phyloP scores from a whole-genome alignment of 2,113 vertebrate genomes.

The Strix aluco region DNA sequence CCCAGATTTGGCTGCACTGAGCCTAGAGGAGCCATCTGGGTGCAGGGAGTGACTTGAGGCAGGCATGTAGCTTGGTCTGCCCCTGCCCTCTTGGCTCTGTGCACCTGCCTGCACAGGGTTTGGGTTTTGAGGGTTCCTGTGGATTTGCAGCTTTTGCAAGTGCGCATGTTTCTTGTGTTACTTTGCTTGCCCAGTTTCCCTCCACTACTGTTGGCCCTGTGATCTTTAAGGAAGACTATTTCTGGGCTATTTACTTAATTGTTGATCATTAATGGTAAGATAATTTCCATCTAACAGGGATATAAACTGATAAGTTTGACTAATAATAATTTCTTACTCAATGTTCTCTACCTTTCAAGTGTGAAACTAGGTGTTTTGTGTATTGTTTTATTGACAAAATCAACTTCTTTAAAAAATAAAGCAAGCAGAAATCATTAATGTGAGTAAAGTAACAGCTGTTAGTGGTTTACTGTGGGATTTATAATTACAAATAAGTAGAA shows the following conservation, averaged over 20 bases:
- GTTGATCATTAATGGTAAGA: neutral
- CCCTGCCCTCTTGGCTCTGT: rapidly evolving
- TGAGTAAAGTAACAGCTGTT: neutral
- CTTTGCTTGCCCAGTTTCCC: neutral
- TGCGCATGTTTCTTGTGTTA: rapidly evolving
- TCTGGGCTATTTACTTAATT: neutral
- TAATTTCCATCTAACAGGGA: neutral
- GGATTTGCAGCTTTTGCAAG: neutral
- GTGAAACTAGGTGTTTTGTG: neutral
- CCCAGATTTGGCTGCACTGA: neutral
- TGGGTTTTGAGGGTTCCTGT: neutral
- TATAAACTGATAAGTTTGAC: neutral
- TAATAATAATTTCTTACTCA: neutral
- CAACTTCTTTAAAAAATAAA: neutral
- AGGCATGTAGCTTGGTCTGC: rapidly evolving
- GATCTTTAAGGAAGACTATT: neutral
- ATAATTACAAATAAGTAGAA: neutral
- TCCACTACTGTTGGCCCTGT: neutral
- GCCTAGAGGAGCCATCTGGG: rapidly evolving
- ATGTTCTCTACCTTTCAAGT: neutral
- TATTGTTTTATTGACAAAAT: neutral
- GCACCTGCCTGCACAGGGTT: rapidly evolving
- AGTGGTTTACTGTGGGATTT: neutral
- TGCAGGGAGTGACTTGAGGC: rapidly evolving
- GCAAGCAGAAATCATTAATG: neutral